These are phyloP conservation scores for Hydrotaea diabolus DNA, from an alignment of 2,888 invertebrate genomes.

Conservation along the genomic window DNA sequence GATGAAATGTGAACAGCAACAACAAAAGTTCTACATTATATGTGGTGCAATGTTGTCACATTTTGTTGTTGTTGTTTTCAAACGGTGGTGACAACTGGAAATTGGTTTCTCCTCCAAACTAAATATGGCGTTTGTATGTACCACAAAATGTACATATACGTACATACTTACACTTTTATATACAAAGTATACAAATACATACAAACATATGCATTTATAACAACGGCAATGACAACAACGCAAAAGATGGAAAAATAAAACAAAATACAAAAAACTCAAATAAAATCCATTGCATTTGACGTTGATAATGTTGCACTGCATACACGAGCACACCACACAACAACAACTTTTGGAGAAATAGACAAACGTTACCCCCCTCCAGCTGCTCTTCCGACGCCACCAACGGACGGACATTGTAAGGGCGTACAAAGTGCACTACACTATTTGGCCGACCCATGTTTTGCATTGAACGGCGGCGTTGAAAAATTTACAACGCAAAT, in stretches of 20 bases:
- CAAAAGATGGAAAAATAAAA: background rate
- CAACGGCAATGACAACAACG: constrained; percentile 32
- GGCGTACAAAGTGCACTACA: background rate
- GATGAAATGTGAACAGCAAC: constrained; percentile 25
- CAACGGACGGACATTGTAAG: too few species aligned
- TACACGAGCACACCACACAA: background rate
- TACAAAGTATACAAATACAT: background rate
- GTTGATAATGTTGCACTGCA: constrained; percentile 5
- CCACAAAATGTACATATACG: background rate
- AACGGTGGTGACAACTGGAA: constrained; percentile 63
- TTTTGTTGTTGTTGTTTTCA: constrained; percentile 39
- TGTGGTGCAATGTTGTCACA: constrained; percentile 65
- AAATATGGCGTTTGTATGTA: background rate
- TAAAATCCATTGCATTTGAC: constrained; percentile 41
- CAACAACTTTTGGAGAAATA: background rate
- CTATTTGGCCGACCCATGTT: background rate
- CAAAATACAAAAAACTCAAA: constrained; percentile 2
- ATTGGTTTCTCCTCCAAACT: constrained; percentile 52
- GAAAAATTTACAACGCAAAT: background rate
- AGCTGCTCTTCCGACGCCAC: too few species aligned
- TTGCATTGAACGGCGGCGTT: background rate
- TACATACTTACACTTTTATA: background rate
- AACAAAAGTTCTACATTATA: constrained; percentile 40
- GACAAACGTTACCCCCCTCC: background rate
- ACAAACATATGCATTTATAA: background rate